Evolutionary conservation across 2,113 vertebrate species (phyloP).

Genomic region (Rynchops niger): DNA sequence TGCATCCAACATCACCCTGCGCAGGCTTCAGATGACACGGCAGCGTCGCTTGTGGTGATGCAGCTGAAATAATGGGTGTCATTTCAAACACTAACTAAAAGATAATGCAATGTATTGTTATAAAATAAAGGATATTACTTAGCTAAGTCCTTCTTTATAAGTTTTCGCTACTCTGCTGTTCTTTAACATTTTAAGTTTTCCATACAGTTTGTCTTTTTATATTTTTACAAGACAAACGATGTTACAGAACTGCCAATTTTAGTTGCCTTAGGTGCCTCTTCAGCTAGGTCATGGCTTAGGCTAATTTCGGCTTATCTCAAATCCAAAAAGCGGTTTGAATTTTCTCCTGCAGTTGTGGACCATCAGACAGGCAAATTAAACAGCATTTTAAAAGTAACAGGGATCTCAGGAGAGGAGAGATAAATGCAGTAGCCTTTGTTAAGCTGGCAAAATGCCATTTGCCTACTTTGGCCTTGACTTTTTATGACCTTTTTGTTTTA

Average conservation of each 20-base stretch:
- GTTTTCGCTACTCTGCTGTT: neutral
- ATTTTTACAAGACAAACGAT: neutral
- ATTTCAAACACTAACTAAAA: neutral
- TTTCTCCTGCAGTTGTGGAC: neutral
- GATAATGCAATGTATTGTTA: neutral
- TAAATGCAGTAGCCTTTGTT: slow-evolving; percentile 8
- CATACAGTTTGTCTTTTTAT: neutral
- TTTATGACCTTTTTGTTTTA: slow-evolving; percentile 21
- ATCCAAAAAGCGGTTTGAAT: neutral
- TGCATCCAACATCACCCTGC: neutral
- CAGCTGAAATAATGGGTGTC: neutral
- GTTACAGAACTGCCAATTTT: neutral
- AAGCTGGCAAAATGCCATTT: slow-evolving; percentile 14
- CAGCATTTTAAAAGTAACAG: neutral
- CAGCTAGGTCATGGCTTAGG: neutral
- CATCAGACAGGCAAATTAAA: slow-evolving; percentile 20
- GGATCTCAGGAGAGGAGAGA: neutral
- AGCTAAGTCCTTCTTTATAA: neutral
- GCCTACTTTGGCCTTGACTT: slow-evolving; percentile 21
- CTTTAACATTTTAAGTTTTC: neutral
- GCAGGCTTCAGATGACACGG: neutral
- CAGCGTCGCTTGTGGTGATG: neutral
- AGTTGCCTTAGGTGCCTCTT: neutral
- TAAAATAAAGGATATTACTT: neutral
- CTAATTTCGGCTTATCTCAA: neutral